Base-by-base conservation (phyloP, 2,888 invertebrate species). In the Apotomis capreana region DNA sequence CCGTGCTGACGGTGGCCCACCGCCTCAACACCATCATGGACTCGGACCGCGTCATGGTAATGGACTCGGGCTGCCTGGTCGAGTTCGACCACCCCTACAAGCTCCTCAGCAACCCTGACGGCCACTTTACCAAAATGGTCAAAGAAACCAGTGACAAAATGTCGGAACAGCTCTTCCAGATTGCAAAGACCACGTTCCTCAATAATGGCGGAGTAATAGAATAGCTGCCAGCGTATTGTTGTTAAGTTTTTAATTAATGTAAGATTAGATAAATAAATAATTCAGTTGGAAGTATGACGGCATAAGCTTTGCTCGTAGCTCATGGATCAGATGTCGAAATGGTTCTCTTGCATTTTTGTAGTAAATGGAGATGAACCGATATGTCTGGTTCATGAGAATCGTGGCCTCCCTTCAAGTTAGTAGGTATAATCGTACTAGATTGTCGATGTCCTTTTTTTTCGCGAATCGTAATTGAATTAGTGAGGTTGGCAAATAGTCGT, bases 21-120 rank as follows among this genome's bases (percentile, higher is more conserved):
- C 94, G 98, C 57, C 93, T 99, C 44, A 96, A 98, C 85, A 98
- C 98, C 0, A 97, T 98, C 75, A 98, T 98, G 96, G 98, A 98
- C 88, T 97, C 97, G 0, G 97, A 98, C 90, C 94, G 96, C 74
- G 96, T 98, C 15, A 94, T 98, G 83, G 98, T 98, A 1, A 96
- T 98, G 95, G 97, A 97, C 82, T 94, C 95, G 5, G 98, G 98
- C 0, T 87, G 91, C 15, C 94, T 97, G 70, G 95, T 95, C 70
- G 96, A 97, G 88, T 96, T 95, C 79, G 96, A 95, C 84, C 94
- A 95, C 79, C 96, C 97, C 0, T 92, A 96, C 84, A 89, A 94
- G 72, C 87, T 96, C 68, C 92, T 96, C 52, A 93, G 87, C 77
- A 94, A 95, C 77, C 90, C 94, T 2, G 89, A 94, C 4, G 95